These are phyloP conservation scores for Canis aureus DNA, from an alignment of 2,113 vertebrate species.

Conservation along the genomic window DNA sequence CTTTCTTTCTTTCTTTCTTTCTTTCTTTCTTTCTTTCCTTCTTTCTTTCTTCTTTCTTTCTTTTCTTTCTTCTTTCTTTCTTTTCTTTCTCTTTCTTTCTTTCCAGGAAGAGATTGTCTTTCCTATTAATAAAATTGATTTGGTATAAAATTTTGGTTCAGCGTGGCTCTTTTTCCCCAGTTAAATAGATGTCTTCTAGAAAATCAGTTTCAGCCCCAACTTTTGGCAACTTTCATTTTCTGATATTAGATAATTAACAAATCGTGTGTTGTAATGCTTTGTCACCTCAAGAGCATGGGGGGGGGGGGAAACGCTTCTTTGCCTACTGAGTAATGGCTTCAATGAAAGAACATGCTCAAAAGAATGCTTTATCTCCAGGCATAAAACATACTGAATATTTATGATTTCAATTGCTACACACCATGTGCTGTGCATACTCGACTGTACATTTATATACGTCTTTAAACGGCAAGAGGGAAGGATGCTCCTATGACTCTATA, in stretches of 20 bases:
- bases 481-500: not conserved
- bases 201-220: not conserved
- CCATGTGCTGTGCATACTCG: slow-evolving; percentile 20
- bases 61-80: no score
- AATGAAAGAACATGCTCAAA: slow-evolving; percentile 50
- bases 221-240: slow-evolving; percentile 57
- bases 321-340: slow-evolving; percentile 34
- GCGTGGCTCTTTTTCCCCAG: not conserved
- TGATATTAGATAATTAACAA: slow-evolving; percentile 63
- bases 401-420: slow-evolving; percentile 65
- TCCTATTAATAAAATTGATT: slow-evolving; percentile 53
- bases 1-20: no score
- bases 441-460: slow-evolving; percentile 53
- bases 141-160: slow-evolving; percentile 13
- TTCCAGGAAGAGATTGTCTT: not conserved
- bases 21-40: no score
- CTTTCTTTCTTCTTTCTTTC: no score
- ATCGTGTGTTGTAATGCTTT: slow-evolving; percentile 52
- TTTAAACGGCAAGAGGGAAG: slow-evolving; percentile 5
- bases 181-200: not conserved
- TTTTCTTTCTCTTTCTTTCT: no score
- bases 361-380: slow-evolving; percentile 15
- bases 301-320: slow-evolving; percentile 26
- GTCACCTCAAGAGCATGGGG: slow-evolving; percentile 45
- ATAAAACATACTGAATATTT: slow-evolving; percentile 62